These are phyloP conservation scores for Octodonta nipae DNA, from an alignment of 2,888 invertebrate species.

Conservation along the genomic window DNA sequence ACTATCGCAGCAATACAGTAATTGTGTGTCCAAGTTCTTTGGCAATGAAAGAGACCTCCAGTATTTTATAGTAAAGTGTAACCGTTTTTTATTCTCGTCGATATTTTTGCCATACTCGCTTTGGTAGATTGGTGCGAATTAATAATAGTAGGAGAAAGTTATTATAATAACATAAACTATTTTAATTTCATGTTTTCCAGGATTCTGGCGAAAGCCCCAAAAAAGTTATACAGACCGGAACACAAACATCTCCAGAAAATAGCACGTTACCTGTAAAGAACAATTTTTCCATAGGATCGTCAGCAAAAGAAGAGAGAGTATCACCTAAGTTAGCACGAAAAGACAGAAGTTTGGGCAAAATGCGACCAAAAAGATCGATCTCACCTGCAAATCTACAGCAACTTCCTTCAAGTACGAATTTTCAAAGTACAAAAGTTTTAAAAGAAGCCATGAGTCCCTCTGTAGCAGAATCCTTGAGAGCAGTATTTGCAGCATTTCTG, in stretches of 20 bases:
- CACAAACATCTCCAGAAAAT: slow-evolving; percentile 57
- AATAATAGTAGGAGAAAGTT: too few species aligned
- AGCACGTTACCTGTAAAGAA: slow-evolving; percentile 29
- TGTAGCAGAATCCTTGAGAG: slow-evolving; percentile 81
- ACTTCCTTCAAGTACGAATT: slow-evolving; percentile 27
- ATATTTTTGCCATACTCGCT: too few species aligned
- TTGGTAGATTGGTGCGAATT: too few species aligned
- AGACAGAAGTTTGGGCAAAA: slow-evolving; percentile 38
- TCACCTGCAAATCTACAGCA: slow-evolving; percentile 35
- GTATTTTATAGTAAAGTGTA: too few species aligned
- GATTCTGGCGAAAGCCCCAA: slow-evolving; percentile 32
- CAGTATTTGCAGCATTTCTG: slow-evolving; percentile 87
- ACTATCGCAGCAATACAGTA: too few species aligned
- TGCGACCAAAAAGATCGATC: slow-evolving; percentile 38
- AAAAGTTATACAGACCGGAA: slow-evolving; percentile 48
- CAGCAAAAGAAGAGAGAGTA: slow-evolving; percentile 41
- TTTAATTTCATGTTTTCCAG: too few species aligned
- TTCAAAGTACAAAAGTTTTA: slow-evolving; percentile 41
- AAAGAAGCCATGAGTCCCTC: slow-evolving; percentile 84
- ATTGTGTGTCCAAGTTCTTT: too few species aligned
- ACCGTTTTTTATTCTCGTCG: too few species aligned
- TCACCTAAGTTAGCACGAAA: slow-evolving; percentile 45
- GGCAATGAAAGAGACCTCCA: too few species aligned
- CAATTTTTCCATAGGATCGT: slow-evolving; percentile 48
- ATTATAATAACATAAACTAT: too few species aligned